Conservation (phyloP, 2,797 vertebrate species). For the Poecilia wingei region DNA sequence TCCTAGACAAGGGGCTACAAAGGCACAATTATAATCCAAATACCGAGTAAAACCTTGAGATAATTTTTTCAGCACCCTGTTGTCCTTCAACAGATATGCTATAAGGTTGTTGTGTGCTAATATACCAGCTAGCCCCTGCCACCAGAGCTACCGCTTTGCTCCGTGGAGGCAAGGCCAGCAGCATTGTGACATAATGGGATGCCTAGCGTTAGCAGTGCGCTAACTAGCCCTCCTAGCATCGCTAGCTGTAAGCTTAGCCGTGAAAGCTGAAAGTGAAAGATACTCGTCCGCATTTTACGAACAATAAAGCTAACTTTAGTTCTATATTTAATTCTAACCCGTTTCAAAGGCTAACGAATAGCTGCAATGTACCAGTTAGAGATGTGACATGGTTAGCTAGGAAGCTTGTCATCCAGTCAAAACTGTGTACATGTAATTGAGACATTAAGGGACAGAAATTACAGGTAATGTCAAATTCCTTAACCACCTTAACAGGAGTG, state of each 20-base stretch:
- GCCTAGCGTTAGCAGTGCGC: conserved; percentile 49
- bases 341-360: neutral
- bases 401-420: conserved; percentile 29
- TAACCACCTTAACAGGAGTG: too few relatives aligned
- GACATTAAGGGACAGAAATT: conserved; percentile 22
- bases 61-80: neutral
- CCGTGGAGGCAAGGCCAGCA: conserved; percentile 16
- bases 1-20: conserved; percentile 1
- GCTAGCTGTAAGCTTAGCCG: conserved; percentile 32
- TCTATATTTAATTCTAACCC: accelerated
- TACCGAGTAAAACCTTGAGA: neutral
- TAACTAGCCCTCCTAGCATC: conserved; percentile 46
- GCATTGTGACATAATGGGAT: conserved; percentile 62
- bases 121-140: conserved; percentile 24
- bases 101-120: conserved; percentile 17
- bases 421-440: conserved; percentile 40
- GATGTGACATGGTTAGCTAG: conserved; percentile 20
- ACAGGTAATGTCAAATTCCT: conserved; percentile 22
- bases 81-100: neutral
- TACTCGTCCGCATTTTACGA: neutral
- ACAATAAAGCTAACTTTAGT: accelerated
- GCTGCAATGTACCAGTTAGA: neutral
- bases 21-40: neutral
- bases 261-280: conserved; percentile 29
- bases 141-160: conserved; percentile 20